These are phyloP conservation scores for Acrocephalus scirpaceus DNA, from an alignment of 2,797 vertebrate species.

Conservation along the genomic window DNA sequence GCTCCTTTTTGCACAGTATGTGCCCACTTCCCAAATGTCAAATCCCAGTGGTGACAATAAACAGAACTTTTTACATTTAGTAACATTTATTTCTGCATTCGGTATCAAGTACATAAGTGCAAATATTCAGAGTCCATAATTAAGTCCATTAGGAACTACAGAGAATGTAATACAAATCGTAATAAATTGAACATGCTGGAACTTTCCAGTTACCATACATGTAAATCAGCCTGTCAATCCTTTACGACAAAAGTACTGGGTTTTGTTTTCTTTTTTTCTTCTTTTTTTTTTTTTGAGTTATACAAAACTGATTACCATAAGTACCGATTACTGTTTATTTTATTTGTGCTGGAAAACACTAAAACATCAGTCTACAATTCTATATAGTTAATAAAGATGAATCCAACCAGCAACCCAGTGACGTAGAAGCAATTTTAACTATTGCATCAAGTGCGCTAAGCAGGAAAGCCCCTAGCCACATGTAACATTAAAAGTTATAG, in stretches of 20 bases:
- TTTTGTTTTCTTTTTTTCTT: constrained; percentile 50
- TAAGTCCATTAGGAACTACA: constrained; percentile 90
- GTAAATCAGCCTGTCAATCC: constrained; percentile 91
- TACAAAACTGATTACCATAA: constrained; percentile 95
- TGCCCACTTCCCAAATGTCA: neutral
- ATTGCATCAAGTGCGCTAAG: constrained; percentile 84
- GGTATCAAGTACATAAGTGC: constrained; percentile 99
- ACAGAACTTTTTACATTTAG: constrained; percentile 84
- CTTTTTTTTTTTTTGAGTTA: constrained; percentile 85
- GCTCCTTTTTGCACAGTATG: neutral
- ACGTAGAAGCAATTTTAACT: constrained; percentile 90
- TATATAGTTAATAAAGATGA: constrained; percentile 89
- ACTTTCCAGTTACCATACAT: constrained; percentile 86
- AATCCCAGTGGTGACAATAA: constrained; percentile 17
- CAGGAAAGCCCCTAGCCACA: constrained; percentile 85
- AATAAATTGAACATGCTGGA: constrained; percentile 93
- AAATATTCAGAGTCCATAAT: constrained; percentile 98
- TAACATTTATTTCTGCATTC: constrained; percentile 99
- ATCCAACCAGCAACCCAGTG: constrained; percentile 88
- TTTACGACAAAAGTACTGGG: constrained; percentile 89
- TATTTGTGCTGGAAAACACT: constrained; percentile 91
- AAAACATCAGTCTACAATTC: constrained; percentile 84
- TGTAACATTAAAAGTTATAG: constrained; percentile 85
- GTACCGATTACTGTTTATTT: constrained; percentile 89
- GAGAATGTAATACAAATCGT: constrained; percentile 95